Evolutionary conservation across 2,888 invertebrate genomes (phyloP).

Genomic region (Drosophila sordidula): DNA sequence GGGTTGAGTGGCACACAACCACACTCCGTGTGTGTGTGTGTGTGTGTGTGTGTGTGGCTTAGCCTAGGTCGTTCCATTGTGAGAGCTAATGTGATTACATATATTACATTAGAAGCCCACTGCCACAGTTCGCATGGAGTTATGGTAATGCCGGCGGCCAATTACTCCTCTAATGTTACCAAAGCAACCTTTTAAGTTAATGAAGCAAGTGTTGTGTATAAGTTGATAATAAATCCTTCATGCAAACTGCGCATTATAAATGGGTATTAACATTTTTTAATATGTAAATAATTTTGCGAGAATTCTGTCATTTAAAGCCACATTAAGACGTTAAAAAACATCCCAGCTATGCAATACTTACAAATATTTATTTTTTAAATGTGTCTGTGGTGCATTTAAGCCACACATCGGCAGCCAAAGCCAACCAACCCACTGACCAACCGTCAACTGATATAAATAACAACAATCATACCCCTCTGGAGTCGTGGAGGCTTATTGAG

Average conservation of each 20-base stretch:
- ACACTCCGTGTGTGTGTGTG: neutral
- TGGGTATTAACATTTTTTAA: neutral
- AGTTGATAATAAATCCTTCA: neutral
- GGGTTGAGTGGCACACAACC: constrained; percentile 28
- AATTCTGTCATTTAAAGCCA: constrained; percentile 24
- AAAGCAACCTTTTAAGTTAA: neutral
- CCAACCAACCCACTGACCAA: constrained; percentile 36
- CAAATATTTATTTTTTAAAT: constrained; percentile 35
- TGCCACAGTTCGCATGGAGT: constrained; percentile 23
- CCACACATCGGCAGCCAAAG: constrained; percentile 4
- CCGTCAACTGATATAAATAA: constrained; percentile 16
- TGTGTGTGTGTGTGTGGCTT: neutral
- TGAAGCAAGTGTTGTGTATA: neutral
- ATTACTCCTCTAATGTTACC: constrained; percentile 28
- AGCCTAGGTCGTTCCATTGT: constrained; percentile 19
- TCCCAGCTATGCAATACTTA: constrained; percentile 48
- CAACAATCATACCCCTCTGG: constrained; percentile 14
- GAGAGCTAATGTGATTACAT: constrained; percentile 21
- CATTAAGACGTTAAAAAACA: constrained; percentile 42
- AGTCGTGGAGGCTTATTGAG: constrained; percentile 2
- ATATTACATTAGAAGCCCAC: constrained; percentile 7
- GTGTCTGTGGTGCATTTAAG: constrained; percentile 15
- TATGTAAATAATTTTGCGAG: neutral
- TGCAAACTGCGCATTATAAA: neutral
- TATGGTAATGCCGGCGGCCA: constrained; percentile 45